A percentile compares a stretch with the other conserved stretches of the same genome.
Evolutionary conservation across 2,113 vertebrate species (phyloP).

Genomic region (Calidris pugnax): DNA sequence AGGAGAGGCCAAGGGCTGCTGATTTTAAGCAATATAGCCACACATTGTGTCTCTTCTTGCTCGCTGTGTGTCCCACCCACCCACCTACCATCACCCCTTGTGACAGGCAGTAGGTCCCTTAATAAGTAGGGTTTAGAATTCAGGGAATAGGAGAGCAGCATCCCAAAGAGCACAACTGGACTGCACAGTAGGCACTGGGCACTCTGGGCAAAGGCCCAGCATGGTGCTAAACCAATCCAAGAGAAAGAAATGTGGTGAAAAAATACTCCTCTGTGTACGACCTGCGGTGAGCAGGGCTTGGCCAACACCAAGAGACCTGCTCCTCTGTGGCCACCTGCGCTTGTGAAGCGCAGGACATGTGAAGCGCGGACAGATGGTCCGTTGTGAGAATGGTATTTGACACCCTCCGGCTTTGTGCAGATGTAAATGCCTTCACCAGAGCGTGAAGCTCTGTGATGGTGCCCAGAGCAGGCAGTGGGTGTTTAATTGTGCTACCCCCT

Average conservation of each 20-base stretch:
- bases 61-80: background rate
- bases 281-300: background rate
- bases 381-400: background rate
- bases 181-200: background rate
- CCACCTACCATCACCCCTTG: background rate
- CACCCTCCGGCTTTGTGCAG: background rate
- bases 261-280: background rate
- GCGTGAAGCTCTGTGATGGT: background rate
- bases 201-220: background rate
- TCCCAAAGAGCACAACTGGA: background rate
- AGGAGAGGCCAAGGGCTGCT: background rate
- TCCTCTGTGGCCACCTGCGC: background rate
- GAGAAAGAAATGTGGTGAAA: background rate
- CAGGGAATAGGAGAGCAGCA: background rate
- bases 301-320: background rate
- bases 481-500: background rate
- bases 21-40: background rate
- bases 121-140: background rate
- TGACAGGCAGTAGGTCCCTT: background rate
- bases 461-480: background rate
- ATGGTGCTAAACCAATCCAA: background rate
- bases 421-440: background rate
- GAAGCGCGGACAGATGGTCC: background rate
- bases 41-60: background rate
- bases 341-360: background rate